Evolutionary conservation across 1,140 invertebrate genomes (phyloP), one percentile per base, ranked within the genome.

Genomic region (Colletes latitarsis): DNA sequence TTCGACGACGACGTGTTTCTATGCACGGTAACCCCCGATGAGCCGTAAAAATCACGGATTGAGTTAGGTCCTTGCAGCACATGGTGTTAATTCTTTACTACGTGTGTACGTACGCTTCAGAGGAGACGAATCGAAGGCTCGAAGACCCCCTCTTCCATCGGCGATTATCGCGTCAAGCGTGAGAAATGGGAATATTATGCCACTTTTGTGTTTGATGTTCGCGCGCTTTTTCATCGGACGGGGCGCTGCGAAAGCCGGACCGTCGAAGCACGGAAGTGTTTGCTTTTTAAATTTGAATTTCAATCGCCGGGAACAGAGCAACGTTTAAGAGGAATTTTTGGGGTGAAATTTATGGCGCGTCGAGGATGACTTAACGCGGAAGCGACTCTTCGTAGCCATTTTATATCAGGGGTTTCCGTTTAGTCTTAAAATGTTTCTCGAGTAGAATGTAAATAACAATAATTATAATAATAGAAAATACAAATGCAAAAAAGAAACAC

Each of bases 21-120:
- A 68, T 82, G 67, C 64, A 60, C 77, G 46, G 68, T 53, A 70
- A 58, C 82, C 82, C 85, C 82, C 85, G 81, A 81, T 84, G 73
- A 84, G 64, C 75, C 79, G 77, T 84, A 89, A 88, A 90, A 90
- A 88, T 87, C 87, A 82, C 39, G 41, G 43, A 78, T 82, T 82
- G 82, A 84, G 86, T 73, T 86, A 73, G 82, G 67, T 79, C 41
- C 81, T 77, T 57, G 68, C 70, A 60, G 71, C 87, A 82, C 87
- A 86, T 82, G 85, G 66, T 78, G 73, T 82, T 87, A 81, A 85
- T 85, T 82, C 81, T 71, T 74, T 57, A 19, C 49, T 49, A 46
- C 30, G 76, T 55, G 52, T 64, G 30, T 77, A 15, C 30, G 57
- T 60, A 63, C 10, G 52, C 43, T n/a, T 19, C 53, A 62, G 10